Conservation (phyloP, 2,888 invertebrate species). For the Oligia strigilis region DNA sequence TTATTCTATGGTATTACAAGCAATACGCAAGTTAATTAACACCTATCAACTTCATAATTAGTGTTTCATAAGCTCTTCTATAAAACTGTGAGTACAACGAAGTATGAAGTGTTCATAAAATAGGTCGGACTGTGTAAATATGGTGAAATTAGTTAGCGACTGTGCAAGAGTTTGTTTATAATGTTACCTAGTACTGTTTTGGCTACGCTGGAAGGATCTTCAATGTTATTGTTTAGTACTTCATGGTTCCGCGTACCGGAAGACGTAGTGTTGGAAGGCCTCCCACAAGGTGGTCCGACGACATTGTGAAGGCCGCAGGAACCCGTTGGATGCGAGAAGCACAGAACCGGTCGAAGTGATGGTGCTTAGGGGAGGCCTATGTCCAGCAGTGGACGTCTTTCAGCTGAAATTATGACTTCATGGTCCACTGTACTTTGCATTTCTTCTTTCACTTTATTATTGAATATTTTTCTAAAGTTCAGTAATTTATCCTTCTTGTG, state of each 20-base stretch:
- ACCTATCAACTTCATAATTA: conserved; percentile 58
- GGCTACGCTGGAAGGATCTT: not conserved
- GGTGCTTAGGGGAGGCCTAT: too few species aligned
- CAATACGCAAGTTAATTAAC: conserved; percentile 53
- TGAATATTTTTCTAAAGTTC: too few species aligned
- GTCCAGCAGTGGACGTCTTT: too few species aligned
- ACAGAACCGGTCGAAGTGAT: too few species aligned
- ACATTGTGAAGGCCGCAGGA: too few species aligned
- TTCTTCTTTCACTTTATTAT: too few species aligned
- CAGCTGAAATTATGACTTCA: too few species aligned
- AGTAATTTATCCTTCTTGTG: not conserved
- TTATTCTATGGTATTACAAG: not conserved
- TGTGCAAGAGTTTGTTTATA: conserved; percentile 28
- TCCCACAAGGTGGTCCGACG: too few species aligned
- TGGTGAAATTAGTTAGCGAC: conserved; percentile 58
- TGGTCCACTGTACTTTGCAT: not conserved
- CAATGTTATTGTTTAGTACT: not conserved
- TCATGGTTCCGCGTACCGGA: not conserved
- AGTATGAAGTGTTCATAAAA: conserved; percentile 38
- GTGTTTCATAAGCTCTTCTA: conserved; percentile 56
- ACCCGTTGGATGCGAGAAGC: too few species aligned
- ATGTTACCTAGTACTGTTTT: not conserved
- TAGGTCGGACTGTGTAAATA: conserved; percentile 20
- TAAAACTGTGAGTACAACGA: conserved; percentile 30
- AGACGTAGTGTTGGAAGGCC: too few species aligned